Evolutionary conservation across 2,113 vertebrate genomes (phyloP).

Genomic region (Salvelinus namaycush): DNA sequence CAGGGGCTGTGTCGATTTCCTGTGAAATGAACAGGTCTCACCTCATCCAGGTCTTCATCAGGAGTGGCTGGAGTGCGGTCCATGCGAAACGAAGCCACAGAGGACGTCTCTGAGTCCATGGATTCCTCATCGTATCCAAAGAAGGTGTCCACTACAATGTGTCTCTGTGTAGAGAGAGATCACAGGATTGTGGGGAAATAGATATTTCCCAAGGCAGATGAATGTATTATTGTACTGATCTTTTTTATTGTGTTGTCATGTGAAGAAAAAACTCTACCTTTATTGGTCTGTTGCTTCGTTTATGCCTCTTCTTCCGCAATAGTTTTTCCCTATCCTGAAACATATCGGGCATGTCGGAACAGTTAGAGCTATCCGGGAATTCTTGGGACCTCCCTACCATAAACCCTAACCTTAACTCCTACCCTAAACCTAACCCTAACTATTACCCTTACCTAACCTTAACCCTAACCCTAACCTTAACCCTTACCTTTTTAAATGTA

Average conservation of each 20-base stretch:
- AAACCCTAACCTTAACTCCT: too few species aligned
- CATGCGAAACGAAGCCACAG: conserved; percentile 91
- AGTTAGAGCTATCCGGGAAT: too few species aligned
- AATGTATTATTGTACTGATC: background rate
- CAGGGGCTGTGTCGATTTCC: too few species aligned
- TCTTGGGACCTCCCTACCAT: too few species aligned
- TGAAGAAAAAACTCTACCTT: conserved; percentile 77
- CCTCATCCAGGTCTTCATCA: conserved; percentile 91
- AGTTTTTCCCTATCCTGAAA: conserved; percentile 94
- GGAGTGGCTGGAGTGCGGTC: conserved; percentile 96
- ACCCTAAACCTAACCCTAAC: too few species aligned
- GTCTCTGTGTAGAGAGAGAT: conserved; percentile 76
- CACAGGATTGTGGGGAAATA: background rate
- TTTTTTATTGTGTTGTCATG: too few species aligned
- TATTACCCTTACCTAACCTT: too few species aligned
- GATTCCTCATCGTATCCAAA: conserved; percentile 97
- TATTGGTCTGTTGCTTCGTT: conserved; percentile 93
- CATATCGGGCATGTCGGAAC: conserved; percentile 5
- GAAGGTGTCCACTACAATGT: conserved; percentile 91
- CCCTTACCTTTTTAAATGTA: too few species aligned
- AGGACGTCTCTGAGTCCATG: conserved; percentile 96
- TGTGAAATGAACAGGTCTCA: conserved; percentile 43
- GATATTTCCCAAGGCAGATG: background rate
- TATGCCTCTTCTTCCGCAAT: conserved; percentile 91
- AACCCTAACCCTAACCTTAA: too few species aligned